Percentiles rank a stretch among this genome's conserved stretches.
Conservation (phyloP, 2,888 invertebrate species). For the Cataglyphis cursor region DNA sequence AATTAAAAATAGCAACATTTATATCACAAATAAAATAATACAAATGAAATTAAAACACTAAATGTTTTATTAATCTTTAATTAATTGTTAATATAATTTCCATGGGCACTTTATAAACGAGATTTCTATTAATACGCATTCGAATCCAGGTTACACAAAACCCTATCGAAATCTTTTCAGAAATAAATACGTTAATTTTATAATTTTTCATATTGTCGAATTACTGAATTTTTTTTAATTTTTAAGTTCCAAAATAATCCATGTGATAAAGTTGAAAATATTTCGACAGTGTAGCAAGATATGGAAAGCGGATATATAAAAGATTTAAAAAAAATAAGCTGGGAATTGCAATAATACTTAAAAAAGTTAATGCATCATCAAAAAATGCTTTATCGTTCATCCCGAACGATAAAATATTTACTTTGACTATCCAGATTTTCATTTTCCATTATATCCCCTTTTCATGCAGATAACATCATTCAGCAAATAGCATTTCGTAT, state of each 20-base stretch:
- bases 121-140: background rate
- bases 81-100: background rate
- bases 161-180: background rate
- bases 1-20: slow-evolving; percentile 5
- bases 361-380: background rate
- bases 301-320: background rate
- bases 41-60: background rate
- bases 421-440: background rate
- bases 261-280: background rate
- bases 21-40: slow-evolving; percentile 3
- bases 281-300: background rate
- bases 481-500: background rate
- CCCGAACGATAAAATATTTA: background rate
- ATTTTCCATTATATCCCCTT: too few species aligned
- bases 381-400: background rate
- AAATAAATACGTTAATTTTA: background rate
- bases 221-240: background rate
- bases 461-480: background rate
- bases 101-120: background rate
- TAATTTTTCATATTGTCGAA: background rate
- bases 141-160: background rate
- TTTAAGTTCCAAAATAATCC: background rate
- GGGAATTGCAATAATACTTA: background rate
- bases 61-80: background rate
- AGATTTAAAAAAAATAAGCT: background rate